Evolutionary conservation across 2,113 vertebrate species (phyloP), one percentile per base, ranked within the genome.

Genomic region (Thunnus thynnus): DNA sequence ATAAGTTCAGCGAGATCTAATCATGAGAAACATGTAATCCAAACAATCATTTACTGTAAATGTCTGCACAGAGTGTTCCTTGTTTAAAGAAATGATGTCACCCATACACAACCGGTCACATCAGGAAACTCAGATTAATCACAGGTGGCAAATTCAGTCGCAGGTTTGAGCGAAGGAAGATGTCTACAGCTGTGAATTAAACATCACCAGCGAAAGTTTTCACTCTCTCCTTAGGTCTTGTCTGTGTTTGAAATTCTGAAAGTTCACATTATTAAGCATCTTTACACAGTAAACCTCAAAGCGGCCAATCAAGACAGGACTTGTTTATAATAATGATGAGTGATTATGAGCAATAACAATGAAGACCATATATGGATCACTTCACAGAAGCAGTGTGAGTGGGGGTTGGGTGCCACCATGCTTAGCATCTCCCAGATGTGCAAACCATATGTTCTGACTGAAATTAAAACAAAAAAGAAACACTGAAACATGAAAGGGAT

Each of bases 361-460:
- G 90, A 90, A 85, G 91, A 89, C 85, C 92, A 93, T 92, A 90
- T 90, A 92, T 91, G 91, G 92, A 91, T 94, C 88, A 93, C 89
- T 92, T 92, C 91, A 88, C 91, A 88, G 86, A 76, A 89, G 84
- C 82, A 36, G 61, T 46, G 87, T 79, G 1, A n/a, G 17, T 14
- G 71, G 87, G 82, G 88, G 88, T 47, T 68, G 79, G 75, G 84
- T 88, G 89, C 83, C 88, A 87, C 52, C 85, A 82, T 91, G 84
- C 90, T 70, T 94, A 93, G 92, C 96, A 96, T 96, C 95, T 97
- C 96, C 95, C 97, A 96, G 96, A 96, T 96, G 97, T 96, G 95
- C 96, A 94, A 95, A 95, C 96, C 97, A 97, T 96, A 97, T 98
- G 97, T 95, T 98, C 96, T 90, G 96, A 96, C 94, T 97, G 95